A percentile compares a stretch with the other conserved stretches of the same genome.
Conservation (phyloP, 2,888 invertebrate genomes). For the Dascillus cervinus region DNA sequence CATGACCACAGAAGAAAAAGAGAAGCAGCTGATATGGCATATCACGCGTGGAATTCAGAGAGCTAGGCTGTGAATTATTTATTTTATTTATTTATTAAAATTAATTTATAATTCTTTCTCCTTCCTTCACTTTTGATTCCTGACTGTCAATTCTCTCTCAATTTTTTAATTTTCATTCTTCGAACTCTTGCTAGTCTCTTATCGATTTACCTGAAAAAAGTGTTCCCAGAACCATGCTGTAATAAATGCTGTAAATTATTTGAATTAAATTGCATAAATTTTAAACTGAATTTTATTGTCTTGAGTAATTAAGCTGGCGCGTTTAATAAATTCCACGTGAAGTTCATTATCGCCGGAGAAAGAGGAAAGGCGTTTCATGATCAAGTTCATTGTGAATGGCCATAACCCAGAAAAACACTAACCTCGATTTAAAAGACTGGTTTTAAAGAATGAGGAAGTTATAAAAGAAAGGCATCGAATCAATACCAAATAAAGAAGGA, state of each 20-base stretch:
- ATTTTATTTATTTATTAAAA: constrained; percentile 18
- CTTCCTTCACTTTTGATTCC: constrained; percentile 1
- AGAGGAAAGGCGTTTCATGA: constrained; percentile 16
- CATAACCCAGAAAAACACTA: constrained; percentile 39
- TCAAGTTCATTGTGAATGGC: constrained; percentile 35
- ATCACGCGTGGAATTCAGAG: constrained; percentile 42
- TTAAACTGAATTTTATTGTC: no score
- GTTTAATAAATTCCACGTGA: no score
- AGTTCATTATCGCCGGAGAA: no score
- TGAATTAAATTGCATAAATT: no score
- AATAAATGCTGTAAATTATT: no score
- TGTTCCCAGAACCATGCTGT: no score
- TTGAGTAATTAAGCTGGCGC: no score
- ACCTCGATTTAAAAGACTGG: constrained; percentile 34
- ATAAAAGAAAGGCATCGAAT: constrained; percentile 17
- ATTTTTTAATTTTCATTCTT: no score
- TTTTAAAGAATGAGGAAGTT: constrained; percentile 34
- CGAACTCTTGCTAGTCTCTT: no score
- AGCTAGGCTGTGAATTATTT: constrained; percentile 18
- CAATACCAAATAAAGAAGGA: constrained; percentile 5
- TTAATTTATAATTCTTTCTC: constrained; percentile 10
- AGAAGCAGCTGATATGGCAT: constrained; percentile 38
- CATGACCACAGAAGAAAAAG: constrained; percentile 48
- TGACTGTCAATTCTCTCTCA: no score
- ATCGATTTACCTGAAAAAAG: no score